Base-by-base conservation (phyloP, 2,888 invertebrate species). In the Gastrophysa polygoni region DNA sequence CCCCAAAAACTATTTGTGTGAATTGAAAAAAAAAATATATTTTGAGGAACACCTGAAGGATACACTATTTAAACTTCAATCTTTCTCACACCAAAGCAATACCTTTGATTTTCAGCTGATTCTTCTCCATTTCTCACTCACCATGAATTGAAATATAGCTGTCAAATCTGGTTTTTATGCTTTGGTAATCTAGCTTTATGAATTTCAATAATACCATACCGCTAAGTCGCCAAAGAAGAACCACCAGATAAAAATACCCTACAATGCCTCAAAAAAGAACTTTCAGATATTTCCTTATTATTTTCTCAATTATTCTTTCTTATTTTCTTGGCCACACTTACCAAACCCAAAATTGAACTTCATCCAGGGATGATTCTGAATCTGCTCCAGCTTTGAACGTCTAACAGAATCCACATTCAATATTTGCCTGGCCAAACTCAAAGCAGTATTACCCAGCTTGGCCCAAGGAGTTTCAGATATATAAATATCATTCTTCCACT, bases 141-240 rank as follows among this genome's bases (percentile, higher is more conserved):
- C 47, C 47, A 47, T 21, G 14, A 18, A 16, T 1, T 43, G 17
- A 10, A 8, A 11, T 18, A 11, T 51, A 18, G 57, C 7, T 11
- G 47, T 11, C 4, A 21, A 24, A 16, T 29, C 57, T 51, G 52
- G 57, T 48, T 14, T 85, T 85, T 85, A 84, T 92, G 91, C 92
- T 92, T 92, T 93, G 93, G 93, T 92, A 92, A 92, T 91, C 90
- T 92, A 93, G 92, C 93, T 93, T 92, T 92, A 93, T 92, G 92
- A 91, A 85, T 78, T 83, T 80, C 82, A 79, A 82, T 82, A 81
- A 86, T 86, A 88, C 91, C 91, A 92, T 88, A 88, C 89, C 90
- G 92, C 92, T 91, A 91, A 89, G 91, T 90, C 88, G 89, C 92
- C 93, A 93, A 93, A 93, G 93, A 82, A 85, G 84, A 86, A 89